Evolutionary conservation across 2,797 vertebrate genomes (phyloP).

Genomic region (Rhabdophis nuchalis): DNA sequence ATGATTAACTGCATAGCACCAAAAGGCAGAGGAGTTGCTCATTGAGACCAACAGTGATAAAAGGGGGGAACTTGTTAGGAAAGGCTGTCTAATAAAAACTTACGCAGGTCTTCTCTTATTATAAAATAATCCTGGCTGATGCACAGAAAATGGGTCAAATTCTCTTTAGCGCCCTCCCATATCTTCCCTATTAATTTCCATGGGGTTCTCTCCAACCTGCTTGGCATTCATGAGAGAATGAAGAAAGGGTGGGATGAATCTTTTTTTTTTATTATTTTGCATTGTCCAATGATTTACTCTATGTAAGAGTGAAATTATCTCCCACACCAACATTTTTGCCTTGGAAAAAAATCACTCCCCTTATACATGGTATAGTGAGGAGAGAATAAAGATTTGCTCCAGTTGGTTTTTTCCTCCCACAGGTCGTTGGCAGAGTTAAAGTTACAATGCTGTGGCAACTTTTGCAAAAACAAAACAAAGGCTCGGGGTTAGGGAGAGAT

Average conservation of each 20-base stretch:
- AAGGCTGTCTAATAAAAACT: background rate
- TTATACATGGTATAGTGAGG: background rate
- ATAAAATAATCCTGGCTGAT: background rate
- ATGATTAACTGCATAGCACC: background rate
- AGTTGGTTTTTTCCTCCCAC: background rate
- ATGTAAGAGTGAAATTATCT: background rate
- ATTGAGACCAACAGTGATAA: background rate
- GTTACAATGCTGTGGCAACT: background rate
- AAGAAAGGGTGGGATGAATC: background rate
- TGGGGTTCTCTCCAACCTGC: background rate
- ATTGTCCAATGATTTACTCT: background rate
- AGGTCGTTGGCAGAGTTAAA: background rate
- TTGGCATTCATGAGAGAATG: background rate
- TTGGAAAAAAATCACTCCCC: background rate
- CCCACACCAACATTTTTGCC: background rate
- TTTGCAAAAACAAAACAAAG: background rate
- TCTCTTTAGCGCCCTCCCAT: background rate
- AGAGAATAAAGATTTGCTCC: background rate
- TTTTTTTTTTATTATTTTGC: background rate
- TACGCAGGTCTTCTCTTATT: background rate
- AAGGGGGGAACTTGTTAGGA: background rate
- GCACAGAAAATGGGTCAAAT: background rate
- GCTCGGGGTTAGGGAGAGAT: background rate
- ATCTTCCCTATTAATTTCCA: background rate
- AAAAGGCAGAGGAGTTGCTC: background rate